Conservation (phyloP, 2,113 vertebrate genomes). For the Rynchops niger region DNA sequence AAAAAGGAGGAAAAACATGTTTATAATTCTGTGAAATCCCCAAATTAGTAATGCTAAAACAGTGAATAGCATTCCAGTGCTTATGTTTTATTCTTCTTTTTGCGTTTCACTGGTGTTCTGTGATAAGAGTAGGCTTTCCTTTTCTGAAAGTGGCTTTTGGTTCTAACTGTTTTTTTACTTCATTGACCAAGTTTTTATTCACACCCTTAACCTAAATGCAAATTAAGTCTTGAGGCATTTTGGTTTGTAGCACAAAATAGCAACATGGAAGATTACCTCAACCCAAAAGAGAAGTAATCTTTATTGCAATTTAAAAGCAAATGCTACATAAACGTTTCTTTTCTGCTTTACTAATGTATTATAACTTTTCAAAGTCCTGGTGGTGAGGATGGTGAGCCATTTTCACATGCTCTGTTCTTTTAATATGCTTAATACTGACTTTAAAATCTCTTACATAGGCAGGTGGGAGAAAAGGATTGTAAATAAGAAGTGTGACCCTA, state of each 20-base stretch:
- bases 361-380: not conserved
- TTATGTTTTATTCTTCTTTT: not conserved
- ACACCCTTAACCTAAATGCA: slow-evolving; percentile 18
- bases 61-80: not conserved
- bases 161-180: slow-evolving; percentile 1
- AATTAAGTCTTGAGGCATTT: not conserved
- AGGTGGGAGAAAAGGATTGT: not conserved
- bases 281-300: not conserved
- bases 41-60: not conserved
- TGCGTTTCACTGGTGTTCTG: not conserved
- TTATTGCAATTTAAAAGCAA: not conserved
- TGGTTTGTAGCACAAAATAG: not conserved
- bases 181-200: not conserved
- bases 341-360: not conserved
- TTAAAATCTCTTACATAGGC: not conserved
- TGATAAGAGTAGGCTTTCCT: not conserved
- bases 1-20: not conserved
- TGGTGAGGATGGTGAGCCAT: not conserved
- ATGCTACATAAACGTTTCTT: not conserved
- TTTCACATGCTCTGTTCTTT: not conserved
- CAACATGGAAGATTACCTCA: not conserved
- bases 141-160: not conserved
- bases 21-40: not conserved
- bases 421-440: not conserved
- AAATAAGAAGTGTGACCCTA: not conserved